These are phyloP conservation scores for Anarhynchus alexandrinus DNA, from an alignment of 2,113 vertebrate genomes.

Conservation along the genomic window DNA sequence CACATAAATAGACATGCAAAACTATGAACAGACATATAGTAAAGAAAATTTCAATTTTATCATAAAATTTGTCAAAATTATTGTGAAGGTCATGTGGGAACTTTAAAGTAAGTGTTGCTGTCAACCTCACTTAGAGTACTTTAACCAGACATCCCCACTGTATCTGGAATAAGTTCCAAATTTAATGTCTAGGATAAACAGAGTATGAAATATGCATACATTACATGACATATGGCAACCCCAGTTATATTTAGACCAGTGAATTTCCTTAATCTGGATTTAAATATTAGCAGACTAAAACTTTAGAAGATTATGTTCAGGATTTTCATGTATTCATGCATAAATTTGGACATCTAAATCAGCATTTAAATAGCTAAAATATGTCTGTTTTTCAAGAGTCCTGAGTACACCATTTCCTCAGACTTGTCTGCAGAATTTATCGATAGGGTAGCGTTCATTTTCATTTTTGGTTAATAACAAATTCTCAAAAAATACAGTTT, in stretches of 20 bases:
- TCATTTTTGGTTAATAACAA: background rate
- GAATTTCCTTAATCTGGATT: slow-evolving; percentile 14
- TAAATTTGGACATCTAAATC: background rate
- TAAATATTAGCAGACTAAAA: background rate
- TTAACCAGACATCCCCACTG: background rate
- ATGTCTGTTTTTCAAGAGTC: background rate
- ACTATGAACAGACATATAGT: background rate
- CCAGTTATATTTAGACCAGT: background rate
- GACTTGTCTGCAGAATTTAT: background rate
- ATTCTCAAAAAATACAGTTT: background rate
- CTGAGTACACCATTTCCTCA: rapidly evolving
- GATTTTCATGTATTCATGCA: background rate
- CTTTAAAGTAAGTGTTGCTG: background rate
- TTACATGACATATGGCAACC: background rate
- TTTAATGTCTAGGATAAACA: background rate
- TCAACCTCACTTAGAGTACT: background rate
- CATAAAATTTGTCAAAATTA: background rate
- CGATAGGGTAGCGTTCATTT: background rate
- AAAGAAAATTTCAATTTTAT: background rate
- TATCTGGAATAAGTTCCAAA: background rate
- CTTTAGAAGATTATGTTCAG: background rate
- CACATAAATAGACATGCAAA: background rate
- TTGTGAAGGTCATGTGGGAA: background rate
- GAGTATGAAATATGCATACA: background rate
- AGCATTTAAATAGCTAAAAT: background rate